Conservation (phyloP, 92 coral and sea anemone genomes). For the Nematostella vectensis region DNA sequence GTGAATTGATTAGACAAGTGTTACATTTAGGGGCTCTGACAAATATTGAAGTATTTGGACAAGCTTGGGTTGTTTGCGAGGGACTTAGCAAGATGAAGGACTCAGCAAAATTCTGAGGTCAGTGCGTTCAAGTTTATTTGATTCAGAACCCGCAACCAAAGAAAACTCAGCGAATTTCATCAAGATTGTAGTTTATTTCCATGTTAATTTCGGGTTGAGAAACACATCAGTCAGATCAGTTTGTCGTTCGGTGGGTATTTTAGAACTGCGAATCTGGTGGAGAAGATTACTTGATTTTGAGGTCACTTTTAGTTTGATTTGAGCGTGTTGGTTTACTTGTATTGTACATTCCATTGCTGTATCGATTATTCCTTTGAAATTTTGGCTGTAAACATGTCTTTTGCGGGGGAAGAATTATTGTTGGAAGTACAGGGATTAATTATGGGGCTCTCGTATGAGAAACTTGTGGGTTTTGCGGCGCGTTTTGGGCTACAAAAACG, state of each 20-base stretch:
- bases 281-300: too few relatives aligned
- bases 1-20: too few relatives aligned
- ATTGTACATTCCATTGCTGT: neutral
- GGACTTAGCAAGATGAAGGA: neutral
- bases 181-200: neutral
- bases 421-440: neutral
- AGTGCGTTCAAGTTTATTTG: neutral
- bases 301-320: too few relatives aligned
- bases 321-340: neutral
- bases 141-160: neutral
- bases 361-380: too few relatives aligned
- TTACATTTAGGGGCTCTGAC: neutral
- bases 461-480: neutral
- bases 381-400: neutral
- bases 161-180: neutral
- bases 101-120: neutral
- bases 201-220: neutral
- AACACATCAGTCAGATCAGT: neutral
- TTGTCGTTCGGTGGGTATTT: neutral
- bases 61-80: neutral
- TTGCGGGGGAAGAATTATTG: neutral
- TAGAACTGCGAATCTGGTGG: neutral
- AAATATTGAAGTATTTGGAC: neutral
- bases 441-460: neutral
- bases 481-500: neutral